Conservation (phyloP, 2,797 vertebrate genomes). For the Tinamus major region DNA sequence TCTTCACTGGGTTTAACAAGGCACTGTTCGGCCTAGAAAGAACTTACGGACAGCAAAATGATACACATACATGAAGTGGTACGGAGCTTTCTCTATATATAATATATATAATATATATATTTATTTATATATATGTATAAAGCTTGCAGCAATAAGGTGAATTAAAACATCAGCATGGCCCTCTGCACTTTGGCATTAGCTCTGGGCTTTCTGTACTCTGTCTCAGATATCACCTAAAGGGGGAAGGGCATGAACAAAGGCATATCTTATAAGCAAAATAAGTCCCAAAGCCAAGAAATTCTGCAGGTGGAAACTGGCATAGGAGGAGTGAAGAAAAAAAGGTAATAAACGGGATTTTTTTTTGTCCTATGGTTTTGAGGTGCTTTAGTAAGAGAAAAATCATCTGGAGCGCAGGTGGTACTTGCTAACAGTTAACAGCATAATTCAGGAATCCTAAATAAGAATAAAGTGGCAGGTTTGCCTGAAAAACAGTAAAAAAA, state of each 20-base stretch:
- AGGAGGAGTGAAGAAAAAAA: background rate
- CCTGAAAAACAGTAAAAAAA: background rate
- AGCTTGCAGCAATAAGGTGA: background rate
- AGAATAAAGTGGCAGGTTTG: background rate
- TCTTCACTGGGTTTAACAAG: background rate
- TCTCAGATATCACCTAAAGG: background rate
- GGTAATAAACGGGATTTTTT: background rate
- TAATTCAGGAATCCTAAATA: background rate
- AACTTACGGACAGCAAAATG: background rate
- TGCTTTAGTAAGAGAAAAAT: background rate
- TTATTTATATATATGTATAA: background rate
- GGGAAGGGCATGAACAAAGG: background rate
- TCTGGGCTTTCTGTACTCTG: background rate
- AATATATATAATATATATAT: too few species aligned
- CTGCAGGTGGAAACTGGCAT: background rate
- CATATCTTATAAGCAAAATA: background rate
- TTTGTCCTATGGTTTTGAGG: background rate
- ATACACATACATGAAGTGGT: background rate
- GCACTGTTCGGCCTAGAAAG: background rate
- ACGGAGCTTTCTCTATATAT: background rate
- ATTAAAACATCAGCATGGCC: rapidly evolving
- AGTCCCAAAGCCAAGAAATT: background rate
- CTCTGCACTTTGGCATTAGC: background rate
- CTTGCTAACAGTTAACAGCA: background rate
- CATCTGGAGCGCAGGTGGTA: background rate